Evolutionary conservation across 2,113 vertebrate species (phyloP).

Genomic region (Otolemur garnettii): DNA sequence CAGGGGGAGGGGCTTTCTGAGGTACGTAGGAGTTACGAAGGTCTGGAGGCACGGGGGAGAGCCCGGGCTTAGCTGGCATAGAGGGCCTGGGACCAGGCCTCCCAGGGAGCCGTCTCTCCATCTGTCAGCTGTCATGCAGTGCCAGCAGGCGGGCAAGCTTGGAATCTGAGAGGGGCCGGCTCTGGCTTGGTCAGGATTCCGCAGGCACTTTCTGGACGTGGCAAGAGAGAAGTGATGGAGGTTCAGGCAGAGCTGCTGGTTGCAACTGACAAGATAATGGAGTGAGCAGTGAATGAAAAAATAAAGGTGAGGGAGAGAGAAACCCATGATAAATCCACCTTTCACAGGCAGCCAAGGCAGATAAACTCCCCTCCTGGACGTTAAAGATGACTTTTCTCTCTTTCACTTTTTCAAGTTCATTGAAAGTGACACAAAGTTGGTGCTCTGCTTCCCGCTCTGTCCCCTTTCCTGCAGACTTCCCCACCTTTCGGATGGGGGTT

Average conservation of each 20-base stretch:
- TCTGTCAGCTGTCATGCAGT: not conserved
- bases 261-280: constrained; percentile 83
- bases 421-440: rapidly evolving
- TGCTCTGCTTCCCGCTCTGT: not conserved
- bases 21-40: not conserved
- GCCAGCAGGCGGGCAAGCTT: rapidly evolving
- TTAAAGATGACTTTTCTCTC: constrained; percentile 65
- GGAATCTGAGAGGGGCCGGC: not conserved
- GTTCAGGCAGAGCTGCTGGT: constrained; percentile 46
- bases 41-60: not conserved
- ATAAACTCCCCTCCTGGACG: constrained; percentile 75
- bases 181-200: not conserved
- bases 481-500: not conserved
- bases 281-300: constrained; percentile 82
- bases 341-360: constrained; percentile 8
- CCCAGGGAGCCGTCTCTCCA: not conserved
- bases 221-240: constrained; percentile 61
- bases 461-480: not conserved
- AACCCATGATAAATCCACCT: constrained; percentile 82
- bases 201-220: not conserved
- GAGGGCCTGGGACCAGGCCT: not conserved
- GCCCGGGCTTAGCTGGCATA: no score
- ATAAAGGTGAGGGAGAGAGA: constrained; percentile 62
- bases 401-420: not conserved
- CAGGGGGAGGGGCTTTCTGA: not conserved